Percentiles rank a stretch among this genome's conserved stretches.
Evolutionary conservation across 53 echinoderm and acorn worm genomes (phyloP).

Genomic region (Arbacia lixula): DNA sequence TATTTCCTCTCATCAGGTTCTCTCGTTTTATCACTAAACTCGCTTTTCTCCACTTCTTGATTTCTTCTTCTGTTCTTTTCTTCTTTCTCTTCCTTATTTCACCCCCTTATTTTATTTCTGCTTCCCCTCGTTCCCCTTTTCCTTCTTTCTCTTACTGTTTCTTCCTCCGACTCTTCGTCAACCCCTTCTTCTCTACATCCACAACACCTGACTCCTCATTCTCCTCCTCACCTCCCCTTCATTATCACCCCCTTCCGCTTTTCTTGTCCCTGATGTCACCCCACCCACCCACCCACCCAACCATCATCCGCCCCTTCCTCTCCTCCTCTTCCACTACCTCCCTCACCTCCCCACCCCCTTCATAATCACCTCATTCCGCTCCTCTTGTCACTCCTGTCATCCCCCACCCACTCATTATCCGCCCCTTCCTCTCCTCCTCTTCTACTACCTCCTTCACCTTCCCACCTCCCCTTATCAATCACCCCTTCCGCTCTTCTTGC

Average conservation of each 20-base stretch:
- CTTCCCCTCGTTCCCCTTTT: too few relatives aligned
- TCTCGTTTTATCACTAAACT: too few relatives aligned
- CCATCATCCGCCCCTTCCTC: not conserved
- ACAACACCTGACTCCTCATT: not conserved
- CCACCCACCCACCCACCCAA: not conserved
- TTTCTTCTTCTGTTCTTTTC: too few relatives aligned
- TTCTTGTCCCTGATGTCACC: not conserved
- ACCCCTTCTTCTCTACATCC: not conserved
- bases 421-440: not conserved
- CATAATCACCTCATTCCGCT: too few relatives aligned
- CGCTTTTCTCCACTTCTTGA: too few relatives aligned
- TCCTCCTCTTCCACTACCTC: not conserved
- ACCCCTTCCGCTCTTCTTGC: not conserved
- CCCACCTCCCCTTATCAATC: not conserved
- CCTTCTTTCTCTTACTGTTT: not conserved
- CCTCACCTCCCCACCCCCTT: too few relatives aligned
- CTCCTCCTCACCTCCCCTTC: not conserved
- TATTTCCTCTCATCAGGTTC: too few relatives aligned
- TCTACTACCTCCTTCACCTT: not conserved
- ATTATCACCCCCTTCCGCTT: not conserved
- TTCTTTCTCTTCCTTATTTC: too few relatives aligned
- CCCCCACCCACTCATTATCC: not conserved
- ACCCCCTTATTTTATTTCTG: too few relatives aligned
- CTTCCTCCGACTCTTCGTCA: not conserved
- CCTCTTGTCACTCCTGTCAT: too few relatives aligned